A percentile compares a stretch with the other conserved stretches of the same genome.
Evolutionary conservation across 1,140 invertebrate genomes (phyloP).

Genomic region (Philaenus spumarius): DNA sequence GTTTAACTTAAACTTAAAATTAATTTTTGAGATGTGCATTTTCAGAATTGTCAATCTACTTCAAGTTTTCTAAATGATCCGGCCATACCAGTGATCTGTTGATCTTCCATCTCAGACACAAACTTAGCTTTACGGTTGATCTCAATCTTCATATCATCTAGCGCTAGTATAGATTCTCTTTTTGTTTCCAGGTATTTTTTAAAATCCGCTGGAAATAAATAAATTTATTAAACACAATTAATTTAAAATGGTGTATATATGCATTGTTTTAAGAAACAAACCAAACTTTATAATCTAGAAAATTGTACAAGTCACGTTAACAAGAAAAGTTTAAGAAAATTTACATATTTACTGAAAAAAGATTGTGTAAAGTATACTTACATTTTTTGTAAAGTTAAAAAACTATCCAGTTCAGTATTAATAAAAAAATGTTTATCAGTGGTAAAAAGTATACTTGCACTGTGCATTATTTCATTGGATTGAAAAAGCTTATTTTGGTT

Average conservation of each 20-base stretch:
- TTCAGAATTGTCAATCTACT: conserved; percentile 32
- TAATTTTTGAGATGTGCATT: no score
- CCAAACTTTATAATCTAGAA: background rate
- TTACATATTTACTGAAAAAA: no score
- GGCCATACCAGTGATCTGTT: conserved; percentile 28
- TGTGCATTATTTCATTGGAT: no score
- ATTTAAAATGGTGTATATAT: background rate
- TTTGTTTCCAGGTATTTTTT: conserved; percentile 36
- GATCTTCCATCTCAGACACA: conserved; percentile 31
- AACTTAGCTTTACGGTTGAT: conserved; percentile 31
- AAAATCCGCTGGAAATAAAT: conserved; percentile 35
- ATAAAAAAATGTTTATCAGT: no score
- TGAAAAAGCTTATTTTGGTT: no score
- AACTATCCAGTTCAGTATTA: no score
- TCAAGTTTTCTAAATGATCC: conserved; percentile 34
- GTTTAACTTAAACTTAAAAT: no score
- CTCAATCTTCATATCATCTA: conserved; percentile 41
- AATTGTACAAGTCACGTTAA: background rate
- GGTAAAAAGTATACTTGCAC: no score
- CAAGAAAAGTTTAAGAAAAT: no score
- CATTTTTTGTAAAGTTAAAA: no score
- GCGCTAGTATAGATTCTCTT: conserved; percentile 32
- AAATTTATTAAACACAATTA: background rate
- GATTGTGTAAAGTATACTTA: no score
- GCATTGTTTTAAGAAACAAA: background rate